Base-by-base conservation (phyloP, 2,888 invertebrate genomes). In the Folsomia candida region DNA sequence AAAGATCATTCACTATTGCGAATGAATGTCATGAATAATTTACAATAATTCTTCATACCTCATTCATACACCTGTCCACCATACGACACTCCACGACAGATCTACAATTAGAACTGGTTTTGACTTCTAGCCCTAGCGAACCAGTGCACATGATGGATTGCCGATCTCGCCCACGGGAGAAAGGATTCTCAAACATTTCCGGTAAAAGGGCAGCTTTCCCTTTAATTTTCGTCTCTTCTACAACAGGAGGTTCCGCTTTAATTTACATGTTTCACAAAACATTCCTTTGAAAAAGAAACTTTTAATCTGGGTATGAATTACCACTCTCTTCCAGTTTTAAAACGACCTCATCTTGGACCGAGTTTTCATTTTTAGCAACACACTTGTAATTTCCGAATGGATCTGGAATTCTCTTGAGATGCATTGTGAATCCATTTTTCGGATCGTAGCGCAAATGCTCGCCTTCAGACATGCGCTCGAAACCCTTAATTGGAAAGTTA, bases 361-460 rank as follows among this genome's bases (percentile, higher is more conserved):
- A 6, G 54, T 6, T 60, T 14, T 61, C 29, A 25, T 70, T 73
- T 54, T 65, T 68, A 11, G 74, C 73, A 37, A 76, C 66, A 26
- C 76, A 76, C 70, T 77, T 76, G 66, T 76, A 77, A 68, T 76
- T 76, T 63, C 74, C 76, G 24, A 67, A 75, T 0, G 77, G 74
- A 24, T 77, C 70, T 9, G 74, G 74, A 51, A 70, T 69, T 20
- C 69, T 68, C 27, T 63, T 51, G 11, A 77, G 63, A 27, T 69
- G 51, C 28, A 77, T 11, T 11, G 64, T 64, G 51, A 74, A 77
- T 2, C 77, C 77, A 0, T 68, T 29, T 65, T 73, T 70, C 3
- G 77, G 73, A 27, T 77, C 73, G 61, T 74, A 77, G 0, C 68
- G 54, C 6, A 76, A 66, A 28, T 67, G 65, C 1, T 70, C 68